These are phyloP conservation scores for Ciconia boyciana DNA, from an alignment of 2,113 vertebrate genomes.

Conservation along the genomic window DNA sequence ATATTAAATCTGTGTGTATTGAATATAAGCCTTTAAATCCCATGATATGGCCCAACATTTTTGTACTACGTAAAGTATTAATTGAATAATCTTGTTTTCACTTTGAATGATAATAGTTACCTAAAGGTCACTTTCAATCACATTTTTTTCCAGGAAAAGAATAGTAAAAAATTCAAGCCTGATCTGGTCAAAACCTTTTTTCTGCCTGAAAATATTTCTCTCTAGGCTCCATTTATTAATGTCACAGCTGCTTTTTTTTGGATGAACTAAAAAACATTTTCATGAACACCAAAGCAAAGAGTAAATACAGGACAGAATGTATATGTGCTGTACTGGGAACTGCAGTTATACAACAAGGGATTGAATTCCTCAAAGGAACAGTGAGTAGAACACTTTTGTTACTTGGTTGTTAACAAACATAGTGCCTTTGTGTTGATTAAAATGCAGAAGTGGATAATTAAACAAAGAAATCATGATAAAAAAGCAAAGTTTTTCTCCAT, in stretches of 20 bases:
- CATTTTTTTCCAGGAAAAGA: not conserved
- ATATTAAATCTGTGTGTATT: constrained; percentile 56
- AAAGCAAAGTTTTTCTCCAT: not conserved
- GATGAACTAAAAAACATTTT: not conserved
- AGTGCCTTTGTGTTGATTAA: constrained; percentile 34
- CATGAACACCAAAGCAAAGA: not conserved
- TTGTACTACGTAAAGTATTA: constrained; percentile 43
- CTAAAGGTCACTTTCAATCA: constrained; percentile 22
- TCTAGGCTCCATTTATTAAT: not conserved
- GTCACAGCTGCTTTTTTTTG: not conserved
- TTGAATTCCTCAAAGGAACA: not conserved
- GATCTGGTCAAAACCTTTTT: not conserved
- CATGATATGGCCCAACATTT: constrained; percentile 18
- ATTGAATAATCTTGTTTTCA: constrained; percentile 43
- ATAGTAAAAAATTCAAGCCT: not conserved
- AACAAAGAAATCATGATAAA: not conserved
- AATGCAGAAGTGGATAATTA: constrained; percentile 6
- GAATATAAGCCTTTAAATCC: constrained; percentile 54
- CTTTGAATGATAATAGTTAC: constrained; percentile 1
- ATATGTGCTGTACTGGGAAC: not conserved
- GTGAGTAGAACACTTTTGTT: not conserved
- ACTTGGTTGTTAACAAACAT: constrained; percentile 2
- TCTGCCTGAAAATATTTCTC: not conserved
- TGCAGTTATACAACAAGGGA: not conserved
- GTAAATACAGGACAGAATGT: not conserved